Evolutionary conservation across 2,888 invertebrate species (phyloP), one percentile per base, ranked within the genome.

Genomic region (Choristoneura rosaceana): DNA sequence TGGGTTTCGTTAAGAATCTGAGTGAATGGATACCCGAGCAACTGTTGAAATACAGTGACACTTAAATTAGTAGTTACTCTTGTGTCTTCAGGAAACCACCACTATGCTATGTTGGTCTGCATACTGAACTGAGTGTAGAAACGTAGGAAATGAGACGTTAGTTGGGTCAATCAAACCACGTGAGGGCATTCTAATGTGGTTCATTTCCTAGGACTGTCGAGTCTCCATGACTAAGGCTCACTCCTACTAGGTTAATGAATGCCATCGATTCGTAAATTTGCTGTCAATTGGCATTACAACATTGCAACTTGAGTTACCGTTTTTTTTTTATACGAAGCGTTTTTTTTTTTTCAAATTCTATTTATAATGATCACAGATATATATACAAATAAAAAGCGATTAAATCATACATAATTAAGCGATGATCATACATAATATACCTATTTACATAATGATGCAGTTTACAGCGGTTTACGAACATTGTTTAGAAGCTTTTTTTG

Each of bases 71-170:
- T 25, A 59, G 2, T 25, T 33, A 3, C 4, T 10, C 9, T 38
- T 38, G 38, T 38, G 15, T 3, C 38, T 14, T 7, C 25, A n/a
- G 38, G 38, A 17, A 45, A 17, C 17, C 4, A 25, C 41, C 25
- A 62, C 43, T 41, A 12, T 62, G n/a, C 43, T 38, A 38, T 38
- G 3, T 10, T 55, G 25, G 17, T 17, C 17, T 61, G 47, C 38
- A 38, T 38, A n/a, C 43, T 8, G 15, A 43, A 63, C 43, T 47
- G 62, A 9, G 17, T 14, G 25, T 63, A 43, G 45, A 63, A 45
- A 63, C 15, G 33, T 63, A 47, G 63, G 63, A 63, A 47, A 63
- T 47, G 38, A 62, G 45, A 62, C 25, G 62, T 62, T 41, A 25
- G 15, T n/a, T 62, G 62, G 15, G 43, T 45, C 17, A 17, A 17